phyloP scores from a whole-genome alignment of 1,140 invertebrate species.

The Dendroctonus valens region DNA sequence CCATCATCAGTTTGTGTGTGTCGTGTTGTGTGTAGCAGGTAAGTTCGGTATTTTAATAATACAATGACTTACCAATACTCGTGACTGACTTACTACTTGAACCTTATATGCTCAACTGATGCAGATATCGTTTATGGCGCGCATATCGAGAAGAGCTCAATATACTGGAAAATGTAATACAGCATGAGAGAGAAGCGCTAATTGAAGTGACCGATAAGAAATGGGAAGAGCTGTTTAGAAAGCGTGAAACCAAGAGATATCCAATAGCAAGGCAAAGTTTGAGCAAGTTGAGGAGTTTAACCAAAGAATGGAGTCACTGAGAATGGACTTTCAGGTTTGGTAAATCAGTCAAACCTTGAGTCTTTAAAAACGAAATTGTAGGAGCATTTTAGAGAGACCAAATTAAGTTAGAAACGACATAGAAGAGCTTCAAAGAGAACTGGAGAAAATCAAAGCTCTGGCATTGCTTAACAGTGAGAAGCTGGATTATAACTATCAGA shows the following conservation, averaged over 20 bases:
- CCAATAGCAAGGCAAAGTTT: slow-evolving; percentile 58
- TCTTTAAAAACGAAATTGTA: slow-evolving; percentile 4
- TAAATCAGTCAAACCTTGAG: background rate
- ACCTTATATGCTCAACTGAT: background rate
- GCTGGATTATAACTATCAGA: slow-evolving; percentile 82
- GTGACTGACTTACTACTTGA: background rate
- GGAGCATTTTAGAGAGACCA: slow-evolving; percentile 65
- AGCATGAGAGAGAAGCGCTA: slow-evolving; percentile 57
- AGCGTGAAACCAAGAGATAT: slow-evolving; percentile 61
- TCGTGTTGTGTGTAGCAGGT: too few species aligned
- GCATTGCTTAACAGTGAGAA: slow-evolving; percentile 79
- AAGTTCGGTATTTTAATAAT: too few species aligned
- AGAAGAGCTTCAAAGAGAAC: slow-evolving; percentile 71
- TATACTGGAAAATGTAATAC: slow-evolving; percentile 69
- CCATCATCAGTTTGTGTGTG: too few species aligned
- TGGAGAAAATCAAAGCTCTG: slow-evolving; percentile 72
- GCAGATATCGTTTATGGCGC: slow-evolving; percentile 63
- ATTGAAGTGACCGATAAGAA: slow-evolving; percentile 59
- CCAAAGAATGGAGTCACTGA: slow-evolving; percentile 58
- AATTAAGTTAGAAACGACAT: slow-evolving; percentile 66
- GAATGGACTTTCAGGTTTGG: slow-evolving; percentile 59
- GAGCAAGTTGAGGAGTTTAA: slow-evolving; percentile 60
- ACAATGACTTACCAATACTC: too few species aligned
- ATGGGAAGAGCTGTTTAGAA: slow-evolving; percentile 67
- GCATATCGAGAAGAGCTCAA: slow-evolving; percentile 70